A percentile compares a stretch with the other conserved stretches of the same genome.
These are phyloP conservation scores for Andrena cerasifolii DNA, from an alignment of 1,140 invertebrate genomes.

Conservation along the genomic window DNA sequence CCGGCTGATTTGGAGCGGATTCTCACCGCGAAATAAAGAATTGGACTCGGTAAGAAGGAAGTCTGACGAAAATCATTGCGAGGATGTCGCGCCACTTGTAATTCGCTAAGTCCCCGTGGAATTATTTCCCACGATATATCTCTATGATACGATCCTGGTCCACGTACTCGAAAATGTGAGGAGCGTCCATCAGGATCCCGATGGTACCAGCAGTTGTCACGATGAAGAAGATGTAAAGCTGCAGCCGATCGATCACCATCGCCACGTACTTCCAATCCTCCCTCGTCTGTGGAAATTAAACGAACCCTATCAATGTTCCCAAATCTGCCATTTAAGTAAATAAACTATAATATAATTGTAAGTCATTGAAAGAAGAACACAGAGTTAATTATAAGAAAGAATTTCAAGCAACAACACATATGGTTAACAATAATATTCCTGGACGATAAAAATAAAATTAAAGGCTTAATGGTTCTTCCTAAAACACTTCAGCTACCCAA, in stretches of 20 bases:
- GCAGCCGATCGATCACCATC: slow-evolving; percentile 98
- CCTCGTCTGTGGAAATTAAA: slow-evolving; percentile 88
- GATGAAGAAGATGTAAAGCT: slow-evolving; percentile 98
- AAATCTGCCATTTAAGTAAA: too few relatives aligned
- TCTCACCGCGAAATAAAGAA: slow-evolving; percentile 14
- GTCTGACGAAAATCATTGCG: slow-evolving; percentile 50
- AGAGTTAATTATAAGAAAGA: too few relatives aligned
- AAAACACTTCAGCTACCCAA: too few relatives aligned
- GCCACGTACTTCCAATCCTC: slow-evolving; percentile 99
- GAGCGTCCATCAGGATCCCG: slow-evolving; percentile 99
- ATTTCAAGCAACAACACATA: too few relatives aligned
- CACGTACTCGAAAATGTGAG: slow-evolving; percentile 99
- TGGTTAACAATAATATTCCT: too few relatives aligned
- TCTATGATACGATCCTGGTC: slow-evolving; percentile 98
- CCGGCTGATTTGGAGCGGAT: not conserved
- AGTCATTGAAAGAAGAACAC: too few relatives aligned
- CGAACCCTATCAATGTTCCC: not conserved
- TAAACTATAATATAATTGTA: too few relatives aligned
- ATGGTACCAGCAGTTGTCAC: slow-evolving; percentile 98
- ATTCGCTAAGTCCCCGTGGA: slow-evolving; percentile 39
- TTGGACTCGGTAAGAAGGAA: slow-evolving; percentile 49
- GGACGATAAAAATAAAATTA: too few relatives aligned
- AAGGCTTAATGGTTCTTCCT: too few relatives aligned
- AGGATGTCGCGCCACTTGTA: slow-evolving; percentile 63
- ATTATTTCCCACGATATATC: slow-evolving; percentile 95